These are phyloP conservation scores for Argyresthia albistria DNA, from an alignment of 2,888 invertebrate genomes.

Conservation along the genomic window DNA sequence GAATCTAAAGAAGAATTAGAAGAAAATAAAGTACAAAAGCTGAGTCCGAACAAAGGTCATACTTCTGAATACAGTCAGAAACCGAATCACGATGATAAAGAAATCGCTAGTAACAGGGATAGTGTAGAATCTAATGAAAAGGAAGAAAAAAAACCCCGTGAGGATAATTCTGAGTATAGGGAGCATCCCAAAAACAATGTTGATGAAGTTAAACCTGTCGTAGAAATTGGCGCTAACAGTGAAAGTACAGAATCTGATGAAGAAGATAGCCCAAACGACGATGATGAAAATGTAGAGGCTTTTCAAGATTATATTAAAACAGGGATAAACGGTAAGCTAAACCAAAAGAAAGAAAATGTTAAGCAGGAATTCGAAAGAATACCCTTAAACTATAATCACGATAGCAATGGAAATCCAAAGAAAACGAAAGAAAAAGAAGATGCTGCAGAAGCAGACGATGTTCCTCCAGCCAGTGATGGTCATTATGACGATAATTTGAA, in stretches of 20 bases:
- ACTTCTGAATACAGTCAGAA: too few species aligned
- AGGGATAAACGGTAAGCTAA: neutral
- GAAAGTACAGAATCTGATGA: constrained; percentile 29
- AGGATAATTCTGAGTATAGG: constrained; percentile 9
- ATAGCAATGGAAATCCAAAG: constrained; percentile 21
- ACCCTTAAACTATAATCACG: constrained; percentile 55
- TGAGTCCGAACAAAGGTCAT: constrained; percentile 6
- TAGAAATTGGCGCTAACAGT: constrained; percentile 35
- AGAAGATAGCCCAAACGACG: constrained; percentile 10
- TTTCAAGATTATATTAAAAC: neutral
- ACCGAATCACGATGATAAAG: too few species aligned
- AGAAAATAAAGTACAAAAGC: constrained; percentile 17
- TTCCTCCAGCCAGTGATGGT: constrained; percentile 30
- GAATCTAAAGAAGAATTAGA: constrained; percentile 24
- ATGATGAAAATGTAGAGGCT: neutral
- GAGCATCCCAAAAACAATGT: constrained; percentile 28
- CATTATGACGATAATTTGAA: constrained; percentile 50
- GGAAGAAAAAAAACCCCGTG: constrained; percentile 23
- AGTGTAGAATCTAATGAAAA: constrained; percentile 24
- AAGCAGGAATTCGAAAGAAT: constrained; percentile 63
- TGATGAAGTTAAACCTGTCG: constrained; percentile 53
- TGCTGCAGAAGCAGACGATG: constrained; percentile 26
- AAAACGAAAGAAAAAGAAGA: constrained; percentile 22
- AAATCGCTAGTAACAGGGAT: too few species aligned
- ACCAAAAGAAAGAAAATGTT: constrained; percentile 26